phyloP scores from a whole-genome alignment of 1,140 invertebrate genomes.

The Drosophila dunni region DNA sequence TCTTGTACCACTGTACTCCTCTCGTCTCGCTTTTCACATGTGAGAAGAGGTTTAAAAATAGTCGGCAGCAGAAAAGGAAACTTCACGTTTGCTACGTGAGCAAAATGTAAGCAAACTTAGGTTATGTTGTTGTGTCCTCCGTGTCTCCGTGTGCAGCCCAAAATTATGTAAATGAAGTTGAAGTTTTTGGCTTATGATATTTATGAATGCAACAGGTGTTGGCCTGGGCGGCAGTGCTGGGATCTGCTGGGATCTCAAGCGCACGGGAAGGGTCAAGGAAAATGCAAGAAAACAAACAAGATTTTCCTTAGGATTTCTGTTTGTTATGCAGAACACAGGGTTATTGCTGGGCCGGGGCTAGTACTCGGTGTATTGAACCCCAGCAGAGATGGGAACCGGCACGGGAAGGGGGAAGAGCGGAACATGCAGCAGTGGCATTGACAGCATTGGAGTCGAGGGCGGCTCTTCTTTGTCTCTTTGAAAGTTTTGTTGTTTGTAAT shows the following conservation, averaged over 20 bases:
- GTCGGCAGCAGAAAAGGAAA: slow-evolving; percentile 50
- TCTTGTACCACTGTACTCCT: not conserved
- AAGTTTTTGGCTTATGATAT: slow-evolving; percentile 37
- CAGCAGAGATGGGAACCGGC: not conserved
- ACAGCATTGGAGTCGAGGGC: slow-evolving; percentile 17
- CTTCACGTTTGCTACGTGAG: slow-evolving; percentile 54
- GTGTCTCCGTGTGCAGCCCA: slow-evolving; percentile 24
- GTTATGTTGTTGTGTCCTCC: not conserved
- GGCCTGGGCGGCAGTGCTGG: slow-evolving; percentile 2
- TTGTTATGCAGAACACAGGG: slow-evolving; percentile 41
- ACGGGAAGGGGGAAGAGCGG: too few species aligned
- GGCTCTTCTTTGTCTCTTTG: slow-evolving; percentile 23
- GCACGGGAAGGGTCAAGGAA: slow-evolving; percentile 35
- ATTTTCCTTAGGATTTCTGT: slow-evolving; percentile 35
- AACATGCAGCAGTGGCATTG: not conserved
- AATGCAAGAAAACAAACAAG: slow-evolving; percentile 12
- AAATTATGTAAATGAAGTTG: slow-evolving; percentile 71
- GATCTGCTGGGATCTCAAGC: too few species aligned
- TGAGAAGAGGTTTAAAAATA: slow-evolving; percentile 51
- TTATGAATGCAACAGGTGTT: slow-evolving; percentile 79
- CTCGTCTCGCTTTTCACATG: not conserved
- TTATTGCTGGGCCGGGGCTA: not conserved
- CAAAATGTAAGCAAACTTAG: slow-evolving; percentile 60
- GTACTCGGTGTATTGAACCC: slow-evolving; percentile 40
- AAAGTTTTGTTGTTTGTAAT: slow-evolving; percentile 44